These are phyloP conservation scores for Rhopilema esculentum DNA, from an alignment of 30 jellyfish, hydroid and myxozoan genomes.

Conservation along the genomic window DNA sequence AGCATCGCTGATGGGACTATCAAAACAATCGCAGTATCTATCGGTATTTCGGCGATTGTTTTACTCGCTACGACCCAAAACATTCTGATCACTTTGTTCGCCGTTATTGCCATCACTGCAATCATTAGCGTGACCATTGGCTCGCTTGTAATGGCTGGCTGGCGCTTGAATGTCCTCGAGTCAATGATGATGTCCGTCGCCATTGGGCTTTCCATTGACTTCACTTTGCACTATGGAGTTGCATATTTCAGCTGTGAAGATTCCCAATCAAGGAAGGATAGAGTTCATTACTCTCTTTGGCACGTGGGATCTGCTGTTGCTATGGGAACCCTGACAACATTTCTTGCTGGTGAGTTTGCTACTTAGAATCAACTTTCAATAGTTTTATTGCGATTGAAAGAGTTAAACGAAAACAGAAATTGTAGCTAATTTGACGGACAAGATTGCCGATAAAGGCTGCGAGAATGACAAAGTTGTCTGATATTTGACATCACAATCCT, in stretches of 20 bases:
- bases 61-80: conserved; percentile 82
- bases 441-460: too few species aligned
- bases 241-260: conserved; percentile 72
- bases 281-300: conserved; percentile 69
- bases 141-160: conserved; percentile 80
- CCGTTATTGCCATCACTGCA: conserved; percentile 75
- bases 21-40: conserved; percentile 75
- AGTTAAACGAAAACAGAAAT: too few species aligned
- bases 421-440: too few species aligned
- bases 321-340: conserved; percentile 94
- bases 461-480: too few species aligned
- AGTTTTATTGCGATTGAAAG: too few species aligned
- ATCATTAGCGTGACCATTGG: conserved; percentile 86
- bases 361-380: too few species aligned
- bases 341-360: conserved; percentile 74
- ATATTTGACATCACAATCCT: too few species aligned
- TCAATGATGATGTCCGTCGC: conserved; percentile 91
- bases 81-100: conserved; percentile 61
- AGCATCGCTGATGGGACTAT: conserved; percentile 77
- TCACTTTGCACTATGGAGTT: conserved; percentile 90
- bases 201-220: conserved; percentile 88
- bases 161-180: conserved; percentile 83
- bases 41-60: conserved; percentile 80
- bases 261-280: conserved; percentile 34
- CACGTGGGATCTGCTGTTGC: conserved; percentile 95